Percentiles rank a stretch among this genome's conserved stretches.
Conservation (phyloP, 35 echinoderm and acorn worm species). For the Apostichopus californicus region DNA sequence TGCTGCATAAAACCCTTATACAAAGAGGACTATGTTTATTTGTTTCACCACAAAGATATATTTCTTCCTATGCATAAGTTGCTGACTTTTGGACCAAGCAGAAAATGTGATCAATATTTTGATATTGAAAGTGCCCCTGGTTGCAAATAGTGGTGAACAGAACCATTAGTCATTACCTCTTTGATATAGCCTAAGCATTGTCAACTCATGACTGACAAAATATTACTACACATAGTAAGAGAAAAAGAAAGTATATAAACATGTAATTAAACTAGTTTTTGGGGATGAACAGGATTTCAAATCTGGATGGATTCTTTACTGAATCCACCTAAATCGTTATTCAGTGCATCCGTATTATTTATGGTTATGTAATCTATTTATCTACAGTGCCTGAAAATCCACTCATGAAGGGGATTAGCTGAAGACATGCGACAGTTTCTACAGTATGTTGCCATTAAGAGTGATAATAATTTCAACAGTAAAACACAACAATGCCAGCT, state of each 20-base stretch:
- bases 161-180: no score
- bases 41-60: no score
- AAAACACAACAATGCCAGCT: slow-evolving; percentile 72
- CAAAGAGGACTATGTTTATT: no score
- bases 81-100: no score
- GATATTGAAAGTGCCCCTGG: neutral
- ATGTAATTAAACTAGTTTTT: neutral
- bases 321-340: no score
- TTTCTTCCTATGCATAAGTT: no score
- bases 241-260: neutral
- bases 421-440: neutral
- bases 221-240: neutral
- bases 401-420: neutral
- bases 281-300: no score
- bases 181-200: neutral
- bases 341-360: no score
- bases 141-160: neutral
- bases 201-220: slow-evolving; percentile 2
- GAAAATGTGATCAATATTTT: no score
- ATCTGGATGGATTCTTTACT: no score
- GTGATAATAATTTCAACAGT: neutral
- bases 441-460: neutral
- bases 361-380: neutral
- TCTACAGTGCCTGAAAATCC: neutral
- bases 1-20: no score